Percentiles rank a stretch among this genome's conserved stretches.
Conservation (phyloP, 2,888 invertebrate genomes). For the Eupelmus urozonus region DNA sequence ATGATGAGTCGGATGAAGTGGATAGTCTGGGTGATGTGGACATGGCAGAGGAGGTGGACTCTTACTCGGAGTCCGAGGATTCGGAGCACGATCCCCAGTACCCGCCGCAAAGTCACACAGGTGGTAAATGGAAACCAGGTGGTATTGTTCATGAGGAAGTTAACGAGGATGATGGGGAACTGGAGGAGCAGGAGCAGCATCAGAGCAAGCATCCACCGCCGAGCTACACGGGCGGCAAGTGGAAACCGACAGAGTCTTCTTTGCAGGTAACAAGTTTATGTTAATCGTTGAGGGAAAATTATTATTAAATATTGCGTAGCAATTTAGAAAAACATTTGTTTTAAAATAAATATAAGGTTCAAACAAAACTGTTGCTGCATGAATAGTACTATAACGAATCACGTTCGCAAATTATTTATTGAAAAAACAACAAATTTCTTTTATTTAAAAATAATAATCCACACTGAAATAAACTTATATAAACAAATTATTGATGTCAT, state of each 20-base stretch:
- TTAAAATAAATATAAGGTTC: too few species aligned
- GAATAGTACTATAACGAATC: too few species aligned
- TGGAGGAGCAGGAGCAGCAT: constrained; percentile 62
- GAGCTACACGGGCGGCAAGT: constrained; percentile 82
- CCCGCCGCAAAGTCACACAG: constrained; percentile 81
- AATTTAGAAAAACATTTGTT: too few species aligned
- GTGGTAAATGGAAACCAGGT: constrained; percentile 87
- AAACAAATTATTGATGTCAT: too few species aligned
- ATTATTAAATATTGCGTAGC: too few species aligned
- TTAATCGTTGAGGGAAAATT: too few species aligned
- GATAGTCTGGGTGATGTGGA: constrained; percentile 73
- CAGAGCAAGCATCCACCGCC: constrained; percentile 76
- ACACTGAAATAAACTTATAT: too few species aligned
- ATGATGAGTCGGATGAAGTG: constrained; percentile 70
- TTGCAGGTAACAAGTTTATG: constrained; percentile 61
- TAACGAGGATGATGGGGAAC: constrained; percentile 75
- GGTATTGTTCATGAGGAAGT: constrained; percentile 68
- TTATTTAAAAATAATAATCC: too few species aligned
- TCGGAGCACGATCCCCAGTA: constrained; percentile 78
- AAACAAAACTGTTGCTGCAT: too few species aligned
- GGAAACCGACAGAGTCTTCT: constrained; percentile 77
- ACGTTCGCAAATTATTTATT: too few species aligned
- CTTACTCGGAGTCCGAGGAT: constrained; percentile 80
- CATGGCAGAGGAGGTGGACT: constrained; percentile 77
- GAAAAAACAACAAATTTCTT: too few species aligned